These are phyloP conservation scores for Leptinotarsa undecemlineata DNA, from an alignment of 1,140 invertebrate species.

Conservation along the genomic window DNA sequence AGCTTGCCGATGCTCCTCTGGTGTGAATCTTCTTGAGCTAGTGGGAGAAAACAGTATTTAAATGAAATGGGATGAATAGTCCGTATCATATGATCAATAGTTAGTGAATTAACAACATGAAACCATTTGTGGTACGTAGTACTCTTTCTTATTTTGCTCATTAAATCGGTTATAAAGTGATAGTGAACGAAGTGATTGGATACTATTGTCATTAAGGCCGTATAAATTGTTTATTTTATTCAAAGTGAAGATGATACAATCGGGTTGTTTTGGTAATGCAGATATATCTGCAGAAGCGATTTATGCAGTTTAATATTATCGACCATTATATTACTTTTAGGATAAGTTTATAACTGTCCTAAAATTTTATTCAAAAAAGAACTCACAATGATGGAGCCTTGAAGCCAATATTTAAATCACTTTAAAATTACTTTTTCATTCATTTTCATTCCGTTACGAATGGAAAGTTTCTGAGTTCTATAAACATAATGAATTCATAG, in stretches of 20 bases:
- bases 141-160: slow-evolving; percentile 19
- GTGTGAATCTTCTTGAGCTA: slow-evolving; percentile 28
- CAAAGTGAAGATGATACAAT: neutral
- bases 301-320: too few species aligned
- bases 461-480: too few species aligned
- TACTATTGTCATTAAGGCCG: neutral
- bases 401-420: too few species aligned
- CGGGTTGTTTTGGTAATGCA: too few species aligned
- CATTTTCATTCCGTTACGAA: too few species aligned
- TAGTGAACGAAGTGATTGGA: slow-evolving; percentile 11
- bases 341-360: too few species aligned
- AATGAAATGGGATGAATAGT: slow-evolving; percentile 30
- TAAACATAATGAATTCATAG: too few species aligned
- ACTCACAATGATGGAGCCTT: too few species aligned
- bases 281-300: too few species aligned
- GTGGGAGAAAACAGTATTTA: slow-evolving; percentile 31
- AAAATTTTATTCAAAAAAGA: too few species aligned
- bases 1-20: slow-evolving; percentile 15
- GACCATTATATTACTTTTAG: too few species aligned
- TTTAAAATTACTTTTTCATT: too few species aligned
- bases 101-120: slow-evolving; percentile 29
- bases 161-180: slow-evolving; percentile 17
- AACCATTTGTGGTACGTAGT: slow-evolving; percentile 27
- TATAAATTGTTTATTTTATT: slow-evolving; percentile 12
- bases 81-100: slow-evolving; percentile 30